Base-by-base conservation (phyloP, 1,140 invertebrate genomes). In the Meloidogyne hapla region DNA sequence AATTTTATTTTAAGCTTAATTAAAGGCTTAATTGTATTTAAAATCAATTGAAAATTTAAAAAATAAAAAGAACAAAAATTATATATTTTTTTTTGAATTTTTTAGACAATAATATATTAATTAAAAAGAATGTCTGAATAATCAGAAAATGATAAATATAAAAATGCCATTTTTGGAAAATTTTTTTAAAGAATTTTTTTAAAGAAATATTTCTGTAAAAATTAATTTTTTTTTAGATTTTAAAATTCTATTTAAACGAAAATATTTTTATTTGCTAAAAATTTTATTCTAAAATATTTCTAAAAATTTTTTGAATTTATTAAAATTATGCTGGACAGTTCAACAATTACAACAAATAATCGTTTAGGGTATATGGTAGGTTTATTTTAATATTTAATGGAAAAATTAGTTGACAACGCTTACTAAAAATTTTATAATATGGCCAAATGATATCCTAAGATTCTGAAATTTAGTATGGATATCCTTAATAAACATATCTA, bases 251-350 rank as follows among this genome's bases (percentile, higher is more conserved):
- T 26, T 66, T 9, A 66, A 33, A 66, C 23, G 15, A 10, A 65
- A 18, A 26, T 28, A 28, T 65, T 66, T 66, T 66, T 66, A 38
- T n/a, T n/a, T n/a, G n/a, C n/a, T n/a, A n/a, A n/a, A n/a, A n/a
- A n/a, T n/a, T n/a, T n/a, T n/a, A n/a, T n/a, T n/a, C n/a, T n/a
- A 28, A 18, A 15, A n/a, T 38, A 5, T n/a, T 18, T n/a, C 21
- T 21, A 15, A 66, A 66, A 15, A 15, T 38, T 28, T 66, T 26
- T 66, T 23, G 3, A 28, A 66, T 15, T 28, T n/a, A 66, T 21
- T 21, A 66, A 21, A 33, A 21, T 66, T 9, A 66, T 66, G 26
- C 25, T 66, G 15, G 26, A 66, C 5, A 66, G 38, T 66, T 21
- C 38, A 66, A 25, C 26, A 21, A 66, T 28, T 25, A n/a, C 48